Base-by-base conservation (phyloP, 2,888 invertebrate genomes). In the Acanthococcus lagerstroemiae region DNA sequence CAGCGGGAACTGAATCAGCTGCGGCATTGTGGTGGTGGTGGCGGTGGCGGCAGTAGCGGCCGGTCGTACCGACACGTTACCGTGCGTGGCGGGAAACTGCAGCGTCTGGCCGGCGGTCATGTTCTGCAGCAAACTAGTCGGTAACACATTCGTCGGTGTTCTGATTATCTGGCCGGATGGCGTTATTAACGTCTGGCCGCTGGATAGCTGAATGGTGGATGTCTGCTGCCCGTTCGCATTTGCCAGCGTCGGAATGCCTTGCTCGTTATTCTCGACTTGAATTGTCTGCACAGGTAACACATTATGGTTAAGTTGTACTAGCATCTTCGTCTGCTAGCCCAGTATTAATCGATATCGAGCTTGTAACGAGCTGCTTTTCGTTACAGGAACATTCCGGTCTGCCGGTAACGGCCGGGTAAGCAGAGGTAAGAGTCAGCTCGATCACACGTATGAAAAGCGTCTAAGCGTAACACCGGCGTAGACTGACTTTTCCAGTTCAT, bases 181-280 rank as follows among this genome's bases (percentile, higher is more conserved):
- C 9, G 80, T 77, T 44, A 80, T 75, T 57, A 78, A 72, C 15
- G 79, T 77, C 67, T 79, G 79, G 3, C 77, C 78, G 55, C 76
- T 75, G 7, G 77, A 74, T 15, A 79, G 70, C 69, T 79, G 79
- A 12, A 79, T 76, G 24, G 52, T 24, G 7, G 48, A n/a, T 1
- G 52, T 22, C 25, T 63, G 63, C 4, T 52, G 21, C n/a, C n/a
- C n/a, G 17, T 63, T 63, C 22, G 24, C 22, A 27, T 84, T 83
- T 24, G 83, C 82, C 69, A 87, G 83, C 19, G 90, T 87, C 3
- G 93, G 93, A 73, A 94, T 92, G 74, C 94, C 81, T 0, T 92
- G 92, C 73, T 95, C 93, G 74, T 94, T 93, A 0, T 93, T 93
- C 75, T 95, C 94, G 21, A 94, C 87, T 21, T 90, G 92, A 65